These are phyloP conservation scores for Mythimna vitellina DNA, from an alignment of 2,888 invertebrate species.

Conservation along the genomic window DNA sequence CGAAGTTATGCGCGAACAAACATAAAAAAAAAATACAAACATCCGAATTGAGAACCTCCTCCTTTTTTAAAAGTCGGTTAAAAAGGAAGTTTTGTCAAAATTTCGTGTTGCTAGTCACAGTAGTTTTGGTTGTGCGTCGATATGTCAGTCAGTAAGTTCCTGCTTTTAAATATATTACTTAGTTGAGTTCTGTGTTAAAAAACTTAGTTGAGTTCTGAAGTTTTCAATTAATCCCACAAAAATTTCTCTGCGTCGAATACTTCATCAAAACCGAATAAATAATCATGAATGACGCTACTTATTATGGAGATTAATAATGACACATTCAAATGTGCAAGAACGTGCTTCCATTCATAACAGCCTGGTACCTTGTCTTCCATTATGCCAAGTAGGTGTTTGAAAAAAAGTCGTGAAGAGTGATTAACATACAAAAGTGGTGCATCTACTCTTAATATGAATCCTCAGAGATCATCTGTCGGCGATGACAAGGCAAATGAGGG, in stretches of 20 bases:
- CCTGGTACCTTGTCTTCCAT: constrained; percentile 60
- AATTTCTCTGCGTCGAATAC: neutral
- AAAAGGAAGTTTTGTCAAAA: no score
- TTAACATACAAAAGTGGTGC: constrained; percentile 84
- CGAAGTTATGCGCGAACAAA: no score
- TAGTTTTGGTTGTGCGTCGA: no score
- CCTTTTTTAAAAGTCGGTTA: no score
- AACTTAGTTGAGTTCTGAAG: constrained; percentile 7
- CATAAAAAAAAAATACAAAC: no score
- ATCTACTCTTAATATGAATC: constrained; percentile 51
- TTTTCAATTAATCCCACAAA: constrained; percentile 13
- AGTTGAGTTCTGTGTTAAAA: constrained; percentile 14
- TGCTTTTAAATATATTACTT: no score
- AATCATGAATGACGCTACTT: constrained; percentile 35
- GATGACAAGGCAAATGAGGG: constrained; percentile 69
- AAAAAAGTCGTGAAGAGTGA: constrained; percentile 67
- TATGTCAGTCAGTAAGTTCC: no score
- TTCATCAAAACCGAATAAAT: constrained; percentile 36
- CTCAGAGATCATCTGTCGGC: constrained; percentile 65
- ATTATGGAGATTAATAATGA: constrained; percentile 54
- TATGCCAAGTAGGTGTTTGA: constrained; percentile 66
- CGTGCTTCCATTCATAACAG: constrained; percentile 59
- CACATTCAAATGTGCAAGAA: constrained; percentile 34
- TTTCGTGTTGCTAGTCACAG: no score
- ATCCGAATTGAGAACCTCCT: no score